Conservation (phyloP, 2,113 vertebrate species). For the Sakesphorus luctuosus region DNA sequence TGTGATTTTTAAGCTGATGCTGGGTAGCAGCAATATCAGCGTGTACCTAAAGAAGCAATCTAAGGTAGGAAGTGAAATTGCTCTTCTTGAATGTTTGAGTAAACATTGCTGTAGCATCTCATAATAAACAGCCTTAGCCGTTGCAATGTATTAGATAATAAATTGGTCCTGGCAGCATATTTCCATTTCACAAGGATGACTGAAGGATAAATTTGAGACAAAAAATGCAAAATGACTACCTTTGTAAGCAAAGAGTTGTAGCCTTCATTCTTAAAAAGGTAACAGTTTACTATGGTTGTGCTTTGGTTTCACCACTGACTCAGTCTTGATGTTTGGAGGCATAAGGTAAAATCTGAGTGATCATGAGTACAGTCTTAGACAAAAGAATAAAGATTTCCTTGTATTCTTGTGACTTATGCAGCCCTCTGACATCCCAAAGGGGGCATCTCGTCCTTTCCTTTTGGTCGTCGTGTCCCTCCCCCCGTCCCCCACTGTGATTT, state of each 20-base stretch:
- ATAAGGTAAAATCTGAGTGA: background rate
- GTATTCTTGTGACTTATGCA: background rate
- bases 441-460: background rate
- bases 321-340: background rate
- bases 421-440: background rate
- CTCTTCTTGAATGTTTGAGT: background rate
- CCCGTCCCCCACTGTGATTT: background rate
- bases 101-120: background rate
- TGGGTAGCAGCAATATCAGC: background rate
- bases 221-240: background rate
- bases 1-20: background rate
- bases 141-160: background rate
- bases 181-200: background rate
- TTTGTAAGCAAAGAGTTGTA: background rate
- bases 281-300: background rate
- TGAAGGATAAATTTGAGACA: constrained; percentile 8
- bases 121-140: background rate
- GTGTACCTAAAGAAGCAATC: background rate
- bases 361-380: background rate
- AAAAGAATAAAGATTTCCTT: background rate
- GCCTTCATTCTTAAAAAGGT: background rate
- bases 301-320: background rate
- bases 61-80: background rate
- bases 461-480: no score
- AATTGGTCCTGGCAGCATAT: constrained; percentile 19